phyloP scores from a whole-genome alignment of 2,888 invertebrate species.

The Drosophila buzzatii region DNA sequence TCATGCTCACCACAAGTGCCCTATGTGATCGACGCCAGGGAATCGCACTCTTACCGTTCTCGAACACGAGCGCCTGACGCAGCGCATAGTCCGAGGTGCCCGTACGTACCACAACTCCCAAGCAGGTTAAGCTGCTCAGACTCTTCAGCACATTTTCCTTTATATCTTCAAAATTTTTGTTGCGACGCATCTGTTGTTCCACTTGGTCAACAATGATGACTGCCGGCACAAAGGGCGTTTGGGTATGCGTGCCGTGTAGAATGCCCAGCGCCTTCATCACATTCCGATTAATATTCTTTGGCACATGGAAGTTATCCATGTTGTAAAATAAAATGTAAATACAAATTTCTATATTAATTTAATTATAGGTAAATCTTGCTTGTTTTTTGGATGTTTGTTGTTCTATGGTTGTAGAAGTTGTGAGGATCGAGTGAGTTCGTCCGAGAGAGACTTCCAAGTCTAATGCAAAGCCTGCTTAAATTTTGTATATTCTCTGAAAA shows the following conservation, averaged over 20 bases:
- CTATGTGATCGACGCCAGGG: neutral
- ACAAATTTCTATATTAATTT: too few relatives aligned
- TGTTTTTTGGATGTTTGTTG: neutral
- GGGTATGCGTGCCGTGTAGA: neutral
- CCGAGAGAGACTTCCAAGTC: neutral
- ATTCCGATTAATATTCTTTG: conserved; percentile 1
- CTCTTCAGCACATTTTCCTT: neutral
- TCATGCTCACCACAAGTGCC: neutral
- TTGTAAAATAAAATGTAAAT: too few relatives aligned
- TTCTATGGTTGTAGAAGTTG: neutral
- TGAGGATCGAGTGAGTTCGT: neutral
- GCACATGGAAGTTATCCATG: conserved; percentile 30
- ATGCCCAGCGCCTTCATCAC: conserved; percentile 16
- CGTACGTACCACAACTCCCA: conserved; percentile 19
- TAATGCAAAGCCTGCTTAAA: neutral
- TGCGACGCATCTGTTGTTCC: neutral
- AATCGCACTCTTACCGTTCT: neutral
- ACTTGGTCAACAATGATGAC: neutral
- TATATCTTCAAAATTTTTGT: accelerated
- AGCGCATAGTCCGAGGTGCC: conserved; percentile 16
- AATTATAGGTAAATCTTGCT: too few relatives aligned
- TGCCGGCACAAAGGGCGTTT: neutral
- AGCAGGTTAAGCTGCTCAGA: conserved; percentile 7
- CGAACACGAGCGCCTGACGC: conserved; percentile 14
- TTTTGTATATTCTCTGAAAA: too few relatives aligned